A percentile compares a stretch with the other conserved stretches of the same genome.
Evolutionary conservation across 2,113 vertebrate genomes (phyloP).

Genomic region (Acanthisitta chloris): DNA sequence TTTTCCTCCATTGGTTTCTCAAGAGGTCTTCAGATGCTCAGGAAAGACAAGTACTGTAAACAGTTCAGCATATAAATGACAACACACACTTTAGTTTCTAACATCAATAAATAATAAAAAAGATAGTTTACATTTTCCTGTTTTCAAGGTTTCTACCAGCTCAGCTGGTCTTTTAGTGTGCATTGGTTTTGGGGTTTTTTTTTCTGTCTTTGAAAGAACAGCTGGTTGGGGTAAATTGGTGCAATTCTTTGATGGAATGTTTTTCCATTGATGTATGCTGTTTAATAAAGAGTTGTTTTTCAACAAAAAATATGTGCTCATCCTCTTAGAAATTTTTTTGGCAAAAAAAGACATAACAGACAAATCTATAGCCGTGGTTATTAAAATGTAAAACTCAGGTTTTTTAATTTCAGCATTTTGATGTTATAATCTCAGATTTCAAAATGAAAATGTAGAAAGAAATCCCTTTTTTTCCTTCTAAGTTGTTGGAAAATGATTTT

Average conservation of each 20-base stretch:
- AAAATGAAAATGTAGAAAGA: neutral
- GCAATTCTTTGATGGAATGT: neutral
- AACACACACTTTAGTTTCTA: constrained; percentile 16
- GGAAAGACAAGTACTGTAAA: constrained; percentile 64
- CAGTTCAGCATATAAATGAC: constrained; percentile 34
- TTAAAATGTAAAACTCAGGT: neutral
- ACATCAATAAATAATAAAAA: constrained; percentile 13
- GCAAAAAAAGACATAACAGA: neutral
- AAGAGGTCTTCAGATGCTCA: constrained; percentile 39
- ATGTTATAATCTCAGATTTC: neutral
- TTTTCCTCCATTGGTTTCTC: constrained; percentile 31
- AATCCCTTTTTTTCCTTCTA: neutral
- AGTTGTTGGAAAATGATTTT: neutral
- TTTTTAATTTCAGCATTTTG: neutral
- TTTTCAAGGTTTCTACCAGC: neutral
- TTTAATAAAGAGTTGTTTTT: neutral
- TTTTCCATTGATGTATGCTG: neutral
- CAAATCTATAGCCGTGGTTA: neutral
- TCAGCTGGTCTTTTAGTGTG: neutral
- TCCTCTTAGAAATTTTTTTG: neutral
- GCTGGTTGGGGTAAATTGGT: neutral
- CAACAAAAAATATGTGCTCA: neutral
- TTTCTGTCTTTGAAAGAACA: neutral
- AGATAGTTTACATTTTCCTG: constrained; percentile 22
- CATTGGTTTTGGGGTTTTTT: no score